phyloP scores from a whole-genome alignment of 2,888 invertebrate genomes.

The Galeopsomyia nigrocyanea region DNA sequence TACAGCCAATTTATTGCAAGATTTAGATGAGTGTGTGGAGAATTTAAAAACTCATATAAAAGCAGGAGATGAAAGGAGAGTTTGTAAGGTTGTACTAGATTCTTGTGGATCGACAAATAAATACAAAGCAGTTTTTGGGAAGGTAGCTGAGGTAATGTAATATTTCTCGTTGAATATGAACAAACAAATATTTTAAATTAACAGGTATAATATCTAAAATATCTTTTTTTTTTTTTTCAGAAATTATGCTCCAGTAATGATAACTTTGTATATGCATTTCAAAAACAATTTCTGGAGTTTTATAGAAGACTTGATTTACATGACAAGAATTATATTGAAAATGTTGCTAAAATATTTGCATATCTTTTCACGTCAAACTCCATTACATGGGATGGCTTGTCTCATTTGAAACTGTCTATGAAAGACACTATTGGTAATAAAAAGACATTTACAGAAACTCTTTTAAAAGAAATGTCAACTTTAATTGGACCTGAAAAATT shows the following conservation, averaged over 20 bases:
- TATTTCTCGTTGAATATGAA: neutral
- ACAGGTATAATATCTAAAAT: neutral
- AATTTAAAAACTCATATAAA: conserved; percentile 25
- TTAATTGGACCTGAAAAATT: conserved; percentile 27
- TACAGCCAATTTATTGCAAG: conserved; percentile 22
- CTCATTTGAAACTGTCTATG: conserved; percentile 27
- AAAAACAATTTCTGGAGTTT: conserved; percentile 30
- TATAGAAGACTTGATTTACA: conserved; percentile 33
- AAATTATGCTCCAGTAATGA: conserved; percentile 32
- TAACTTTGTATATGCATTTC: conserved; percentile 30
- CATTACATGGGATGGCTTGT: conserved; percentile 38
- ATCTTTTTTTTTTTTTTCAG: conserved; percentile 29
- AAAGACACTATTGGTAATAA: conserved; percentile 16
- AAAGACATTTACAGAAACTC: conserved; percentile 39
- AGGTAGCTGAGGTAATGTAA: conserved; percentile 32
- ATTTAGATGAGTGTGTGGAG: conserved; percentile 38
- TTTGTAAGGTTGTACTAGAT: conserved; percentile 37
- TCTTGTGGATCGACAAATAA: conserved; percentile 36
- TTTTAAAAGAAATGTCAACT: conserved; percentile 33
- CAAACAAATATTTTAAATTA: neutral
- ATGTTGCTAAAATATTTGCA: conserved; percentile 37
- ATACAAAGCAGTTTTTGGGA: conserved; percentile 37
- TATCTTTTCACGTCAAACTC: conserved; percentile 34
- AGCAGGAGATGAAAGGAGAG: conserved; percentile 28
- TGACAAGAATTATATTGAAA: conserved; percentile 38